Base-by-base conservation (phyloP, 1,140 invertebrate species). In the Frieseomelitta varia region DNA sequence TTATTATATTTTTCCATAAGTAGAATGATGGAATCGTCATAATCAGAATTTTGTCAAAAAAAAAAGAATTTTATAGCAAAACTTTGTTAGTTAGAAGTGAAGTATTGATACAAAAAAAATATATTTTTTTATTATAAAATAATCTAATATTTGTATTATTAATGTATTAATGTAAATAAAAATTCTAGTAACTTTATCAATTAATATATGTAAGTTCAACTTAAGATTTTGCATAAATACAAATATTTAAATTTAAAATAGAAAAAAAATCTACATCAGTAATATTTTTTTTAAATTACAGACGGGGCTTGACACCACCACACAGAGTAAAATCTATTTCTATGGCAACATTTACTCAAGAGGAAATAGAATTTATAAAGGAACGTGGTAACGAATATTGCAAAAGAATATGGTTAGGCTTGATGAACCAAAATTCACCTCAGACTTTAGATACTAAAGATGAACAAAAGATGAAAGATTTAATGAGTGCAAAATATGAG, bases 271-370 rank as follows among this genome's bases (percentile, higher is more conserved):
- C 51, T 39, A 12, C 47, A 11, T 84, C 1, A 51, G 0, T 72
- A 27, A 19, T 27, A 30, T 71, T 61, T 55, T 6, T 76, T 86
- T 80, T 21, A 63, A 67, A 77, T 93, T 93, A 1, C 95, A 99
- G 99, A 93, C 96, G 99, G 93, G 99, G 99, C 76, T 95, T 99
- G 88, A 99, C 99, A 91, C 99, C 99, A 71, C 99, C 99, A 84
- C 99, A 99, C 95, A 96, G 99, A 87, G 98, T 99, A 53, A 99
- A 99, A 95, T 99, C 99, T 58, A 99, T 99, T 91, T 99, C 99
- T 14, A 99, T 99, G 99, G 98, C 99, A 67, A 99, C 98, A 91
- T 99, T 99, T 94, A 99, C 97, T 84, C 96, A 97, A 87, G 99
- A 99, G 88, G 99, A 99, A 95, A 97, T 99, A 92, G 98, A 99